Percentiles rank a stretch among this genome's conserved stretches.
phyloP scores from a whole-genome alignment of 2,888 invertebrate genomes.

The Diarsia rubi region DNA sequence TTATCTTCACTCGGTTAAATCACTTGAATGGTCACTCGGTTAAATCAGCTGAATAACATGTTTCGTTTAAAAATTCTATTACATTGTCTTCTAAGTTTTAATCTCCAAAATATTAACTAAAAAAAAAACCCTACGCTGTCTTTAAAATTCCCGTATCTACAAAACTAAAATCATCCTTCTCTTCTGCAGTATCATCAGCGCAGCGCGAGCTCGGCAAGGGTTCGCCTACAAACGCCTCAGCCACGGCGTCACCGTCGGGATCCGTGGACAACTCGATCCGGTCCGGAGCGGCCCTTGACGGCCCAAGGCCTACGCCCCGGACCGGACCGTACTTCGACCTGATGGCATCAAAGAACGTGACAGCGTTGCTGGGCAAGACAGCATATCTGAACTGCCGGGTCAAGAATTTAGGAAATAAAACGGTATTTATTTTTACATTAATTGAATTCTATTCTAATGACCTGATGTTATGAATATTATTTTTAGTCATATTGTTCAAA shows the following conservation, averaged over 20 bases:
- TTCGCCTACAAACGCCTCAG: constrained; percentile 81
- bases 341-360: constrained; percentile 93
- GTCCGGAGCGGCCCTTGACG: constrained; percentile 80
- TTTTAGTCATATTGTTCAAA: not conserved
- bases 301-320: constrained; percentile 88
- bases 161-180: constrained; percentile 45
- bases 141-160: too few species aligned
- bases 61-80: not conserved
- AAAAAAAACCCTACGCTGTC: not conserved
- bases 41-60: not conserved
- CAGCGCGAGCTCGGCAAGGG: constrained; percentile 87
- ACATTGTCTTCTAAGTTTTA: not conserved
- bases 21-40: too few species aligned
- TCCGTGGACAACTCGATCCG: constrained; percentile 90
- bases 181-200: constrained; percentile 86
- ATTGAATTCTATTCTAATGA: not conserved
- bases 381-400: constrained; percentile 97
- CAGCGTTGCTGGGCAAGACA: constrained; percentile 96
- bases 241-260: constrained; percentile 88
- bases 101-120: not conserved
- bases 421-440: constrained; percentile 88
- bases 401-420: constrained; percentile 97
- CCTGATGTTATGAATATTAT: not conserved
- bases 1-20: not conserved
- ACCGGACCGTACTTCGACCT: constrained; percentile 95